These are phyloP conservation scores for Prunella fulvescens DNA, from an alignment of 2,113 vertebrate genomes.

Conservation along the genomic window DNA sequence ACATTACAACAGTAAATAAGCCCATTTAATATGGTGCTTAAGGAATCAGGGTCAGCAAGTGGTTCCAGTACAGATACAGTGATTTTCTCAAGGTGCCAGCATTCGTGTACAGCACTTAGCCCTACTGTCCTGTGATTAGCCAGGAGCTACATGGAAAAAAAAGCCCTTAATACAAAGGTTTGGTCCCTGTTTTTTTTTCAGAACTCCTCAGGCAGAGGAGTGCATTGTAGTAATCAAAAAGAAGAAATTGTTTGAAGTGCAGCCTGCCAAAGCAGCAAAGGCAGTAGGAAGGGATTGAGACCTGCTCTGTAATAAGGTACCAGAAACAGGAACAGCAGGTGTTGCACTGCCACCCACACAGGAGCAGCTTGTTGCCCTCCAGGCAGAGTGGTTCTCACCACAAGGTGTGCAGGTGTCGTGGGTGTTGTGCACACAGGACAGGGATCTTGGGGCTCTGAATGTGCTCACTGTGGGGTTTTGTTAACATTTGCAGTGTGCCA, in stretches of 20 bases:
- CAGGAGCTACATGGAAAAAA: not conserved
- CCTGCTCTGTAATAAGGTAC: not conserved
- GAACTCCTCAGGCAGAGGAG: not conserved
- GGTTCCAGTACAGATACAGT: not conserved
- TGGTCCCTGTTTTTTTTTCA: not conserved
- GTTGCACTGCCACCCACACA: not conserved
- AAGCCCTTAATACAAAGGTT: not conserved
- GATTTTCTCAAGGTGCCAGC: not conserved
- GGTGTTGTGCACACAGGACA: accelerated
- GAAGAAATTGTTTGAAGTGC: not conserved
- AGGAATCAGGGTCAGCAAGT: not conserved
- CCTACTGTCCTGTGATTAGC: not conserved
- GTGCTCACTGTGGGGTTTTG: not conserved
- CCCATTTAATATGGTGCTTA: not conserved
- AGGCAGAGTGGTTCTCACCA: not conserved
- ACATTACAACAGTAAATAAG: not conserved
- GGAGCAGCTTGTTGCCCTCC: not conserved
- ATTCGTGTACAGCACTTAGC: not conserved
- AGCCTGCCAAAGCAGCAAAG: not conserved
- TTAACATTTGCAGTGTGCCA: not conserved
- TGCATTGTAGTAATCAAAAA: not conserved
- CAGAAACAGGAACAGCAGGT: not conserved
- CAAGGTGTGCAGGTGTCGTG: accelerated
- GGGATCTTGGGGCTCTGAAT: not conserved
- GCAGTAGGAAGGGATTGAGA: not conserved